Evolutionary conservation across 2,888 invertebrate species (phyloP).

Genomic region (Leptogaster cylindrica): DNA sequence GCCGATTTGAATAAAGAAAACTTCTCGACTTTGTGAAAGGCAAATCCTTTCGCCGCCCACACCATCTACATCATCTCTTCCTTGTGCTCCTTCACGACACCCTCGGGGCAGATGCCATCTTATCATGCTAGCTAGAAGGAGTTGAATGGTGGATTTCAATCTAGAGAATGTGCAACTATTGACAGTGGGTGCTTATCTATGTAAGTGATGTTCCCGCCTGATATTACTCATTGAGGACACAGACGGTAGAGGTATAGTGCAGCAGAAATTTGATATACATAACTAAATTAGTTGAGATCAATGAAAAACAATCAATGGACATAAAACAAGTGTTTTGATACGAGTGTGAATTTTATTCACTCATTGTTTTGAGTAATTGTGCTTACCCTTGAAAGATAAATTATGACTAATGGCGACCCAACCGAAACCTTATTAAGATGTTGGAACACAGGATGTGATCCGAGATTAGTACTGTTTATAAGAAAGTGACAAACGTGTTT

Average conservation of each 20-base stretch:
- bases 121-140: constrained; percentile 1
- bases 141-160: constrained; percentile 24
- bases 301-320: constrained; percentile 24
- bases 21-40: constrained; percentile 12
- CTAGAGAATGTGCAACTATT: constrained; percentile 27
- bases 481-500: constrained; percentile 15
- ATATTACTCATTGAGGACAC: constrained; percentile 23
- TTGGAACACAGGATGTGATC: constrained; percentile 3
- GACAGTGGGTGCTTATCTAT: constrained; percentile 26
- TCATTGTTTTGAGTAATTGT: neutral
- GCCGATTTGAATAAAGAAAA: constrained; percentile 35
- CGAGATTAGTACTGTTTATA: neutral
- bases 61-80: neutral
- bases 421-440: constrained; percentile 2
- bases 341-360: constrained; percentile 11
- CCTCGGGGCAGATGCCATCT: neutral
- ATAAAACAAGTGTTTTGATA: constrained; percentile 24
- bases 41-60: no score
- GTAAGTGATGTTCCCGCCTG: constrained; percentile 36
- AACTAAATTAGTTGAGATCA: constrained; percentile 27
- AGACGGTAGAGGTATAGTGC: neutral
- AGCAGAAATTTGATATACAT: constrained; percentile 5
- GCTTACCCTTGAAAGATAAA: neutral
- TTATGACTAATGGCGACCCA: constrained; percentile 16
- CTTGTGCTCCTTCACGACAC: neutral